Evolutionary conservation across 2,888 invertebrate species (phyloP), one percentile per base, ranked within the genome.

Genomic region (Stenoptilia bipunctidactyla): DNA sequence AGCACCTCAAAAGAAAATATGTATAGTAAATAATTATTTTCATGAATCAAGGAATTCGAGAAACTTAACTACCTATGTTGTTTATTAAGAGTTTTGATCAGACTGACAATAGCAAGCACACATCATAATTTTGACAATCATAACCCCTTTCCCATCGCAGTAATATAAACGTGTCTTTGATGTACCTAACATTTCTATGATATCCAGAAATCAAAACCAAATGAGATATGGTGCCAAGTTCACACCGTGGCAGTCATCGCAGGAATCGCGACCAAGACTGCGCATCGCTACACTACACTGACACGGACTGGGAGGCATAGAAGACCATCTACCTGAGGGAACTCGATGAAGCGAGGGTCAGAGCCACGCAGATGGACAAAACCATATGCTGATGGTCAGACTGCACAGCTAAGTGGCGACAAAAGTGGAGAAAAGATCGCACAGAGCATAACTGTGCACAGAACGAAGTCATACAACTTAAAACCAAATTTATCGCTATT

Each of bases 361-460:
- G 98, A 46, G 96, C 97, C 12, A 92, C 96, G 0, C 98, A 98
- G 75, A 98, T 98, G 98, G 98, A 98, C 70, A 98, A 98, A 74
- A 98, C 98, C 0, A 98, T 98, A 97, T 86, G 97, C 43, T 98
- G 98, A 98, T 98, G 98, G 98, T 97, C 97, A 0, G 98, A 98
- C 67, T 98, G 98, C 68, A 98, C 98, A 0, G 95, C 97, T 92
- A 98, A 97, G 94, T 39, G 98, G 98, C 71, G 82, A 89, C 97
- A 87, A 88, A 98, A 98, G 64, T 98, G 98, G 98, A 94, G 93
- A 69, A 96, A 97, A 80, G 93, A 53, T 27, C 88, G 97, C 40
- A 94, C 92, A 64, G 98, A 98, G 77, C 87, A 97, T 15, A 98
- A 98, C 66, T 93, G 94, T 62, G 92, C 96, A 0, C 84, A 96